Percentiles rank a stretch among this genome's conserved stretches.
These are phyloP conservation scores for Oceanites oceanicus DNA, from an alignment of 2,113 vertebrate species.

Conservation along the genomic window DNA sequence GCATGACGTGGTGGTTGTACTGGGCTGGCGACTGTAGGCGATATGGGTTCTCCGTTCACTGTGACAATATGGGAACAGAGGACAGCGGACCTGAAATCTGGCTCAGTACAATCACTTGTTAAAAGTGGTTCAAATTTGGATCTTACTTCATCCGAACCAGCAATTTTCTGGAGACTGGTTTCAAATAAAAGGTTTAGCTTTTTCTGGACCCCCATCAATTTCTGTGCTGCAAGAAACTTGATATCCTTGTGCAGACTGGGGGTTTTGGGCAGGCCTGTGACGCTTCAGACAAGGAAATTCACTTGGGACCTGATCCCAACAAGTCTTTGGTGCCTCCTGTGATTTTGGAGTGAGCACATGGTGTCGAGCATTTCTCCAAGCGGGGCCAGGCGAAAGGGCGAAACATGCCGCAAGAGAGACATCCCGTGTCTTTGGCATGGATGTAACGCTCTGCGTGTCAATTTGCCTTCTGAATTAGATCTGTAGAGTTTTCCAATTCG, in stretches of 20 bases:
- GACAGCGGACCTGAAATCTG: neutral
- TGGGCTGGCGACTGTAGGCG: neutral
- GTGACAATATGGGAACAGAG: no score
- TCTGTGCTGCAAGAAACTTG: neutral
- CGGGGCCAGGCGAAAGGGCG: accelerated
- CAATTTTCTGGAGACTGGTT: neutral
- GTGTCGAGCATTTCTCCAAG: accelerated
- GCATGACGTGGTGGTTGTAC: accelerated
- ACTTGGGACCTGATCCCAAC: neutral
- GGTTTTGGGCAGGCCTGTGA: neutral
- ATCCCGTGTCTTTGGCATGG: neutral
- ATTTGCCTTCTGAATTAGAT: neutral
- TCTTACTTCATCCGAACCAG: neutral
- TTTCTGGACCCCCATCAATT: neutral
- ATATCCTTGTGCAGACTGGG: neutral
- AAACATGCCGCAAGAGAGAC: neutral
- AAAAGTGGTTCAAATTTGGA: neutral
- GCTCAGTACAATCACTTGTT: neutral
- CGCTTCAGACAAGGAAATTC: neutral
- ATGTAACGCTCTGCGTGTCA: no score
- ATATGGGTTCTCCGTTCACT: neutral
- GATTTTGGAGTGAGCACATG: neutral
- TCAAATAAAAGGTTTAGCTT: neutral
- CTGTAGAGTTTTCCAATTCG: neutral
- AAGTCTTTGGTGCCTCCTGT: neutral